Evolutionary conservation across 1,140 invertebrate species (phyloP).

Genomic region (Hormaphis cornu): DNA sequence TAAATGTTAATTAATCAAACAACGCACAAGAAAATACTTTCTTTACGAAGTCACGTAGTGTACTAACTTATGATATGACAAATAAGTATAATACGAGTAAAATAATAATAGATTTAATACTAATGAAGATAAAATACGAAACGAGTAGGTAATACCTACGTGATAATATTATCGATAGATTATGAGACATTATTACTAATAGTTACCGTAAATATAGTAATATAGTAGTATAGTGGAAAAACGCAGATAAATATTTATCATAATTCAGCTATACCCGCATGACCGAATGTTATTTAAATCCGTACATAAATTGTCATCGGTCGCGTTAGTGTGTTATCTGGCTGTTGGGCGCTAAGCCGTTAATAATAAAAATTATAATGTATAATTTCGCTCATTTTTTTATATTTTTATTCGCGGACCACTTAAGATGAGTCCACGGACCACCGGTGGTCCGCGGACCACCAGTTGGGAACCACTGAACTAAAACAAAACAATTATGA

Average conservation of each 20-base stretch:
- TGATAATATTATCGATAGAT: background rate
- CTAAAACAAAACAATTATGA: no score
- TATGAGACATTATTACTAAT: no score
- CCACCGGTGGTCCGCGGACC: background rate
- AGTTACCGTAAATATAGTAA: no score
- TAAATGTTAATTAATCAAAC: background rate
- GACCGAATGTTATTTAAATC: background rate
- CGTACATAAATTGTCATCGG: background rate
- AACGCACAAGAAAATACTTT: no score
- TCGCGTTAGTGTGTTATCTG: background rate
- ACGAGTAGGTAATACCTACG: background rate
- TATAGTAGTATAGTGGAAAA: background rate
- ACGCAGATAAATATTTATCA: background rate
- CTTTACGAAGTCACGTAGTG: no score
- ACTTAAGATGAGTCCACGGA: background rate
- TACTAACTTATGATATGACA: background rate
- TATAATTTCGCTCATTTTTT: background rate
- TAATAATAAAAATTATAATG: background rate
- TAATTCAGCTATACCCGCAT: no score
- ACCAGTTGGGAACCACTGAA: background rate
- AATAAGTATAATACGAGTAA: background rate
- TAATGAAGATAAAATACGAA: background rate
- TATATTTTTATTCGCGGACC: background rate
- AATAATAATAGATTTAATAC: background rate
- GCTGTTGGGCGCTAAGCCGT: background rate